phyloP scores from a whole-genome alignment of 2,113 vertebrate genomes.

The Mionectes macconnelli region DNA sequence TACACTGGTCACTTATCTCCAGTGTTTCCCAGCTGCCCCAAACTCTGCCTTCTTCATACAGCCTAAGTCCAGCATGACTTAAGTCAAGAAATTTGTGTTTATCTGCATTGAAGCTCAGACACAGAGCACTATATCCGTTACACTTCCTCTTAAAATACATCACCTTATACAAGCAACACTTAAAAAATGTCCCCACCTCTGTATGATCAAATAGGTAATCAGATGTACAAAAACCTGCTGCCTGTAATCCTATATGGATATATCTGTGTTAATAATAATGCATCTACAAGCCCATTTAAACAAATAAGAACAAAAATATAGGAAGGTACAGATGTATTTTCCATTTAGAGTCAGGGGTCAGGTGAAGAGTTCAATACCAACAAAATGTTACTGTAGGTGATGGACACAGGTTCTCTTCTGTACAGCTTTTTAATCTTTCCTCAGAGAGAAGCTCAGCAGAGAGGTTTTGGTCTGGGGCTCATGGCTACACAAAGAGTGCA shows the following conservation, averaged over 20 bases:
- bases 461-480: slow-evolving; percentile 26
- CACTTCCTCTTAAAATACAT: neutral
- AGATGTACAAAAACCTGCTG: neutral
- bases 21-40: neutral
- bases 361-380: neutral
- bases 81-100: neutral
- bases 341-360: neutral
- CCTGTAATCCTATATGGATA: neutral
- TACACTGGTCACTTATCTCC: neutral
- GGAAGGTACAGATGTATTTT: neutral
- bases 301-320: neutral
- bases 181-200: neutral
- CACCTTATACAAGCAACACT: neutral
- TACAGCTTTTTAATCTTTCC: neutral
- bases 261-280: neutral
- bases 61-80: neutral
- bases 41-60: neutral
- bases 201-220: neutral
- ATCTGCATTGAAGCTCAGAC: neutral
- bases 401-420: neutral
- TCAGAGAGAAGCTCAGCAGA: slow-evolving; percentile 4
- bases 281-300: neutral
- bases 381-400: neutral
- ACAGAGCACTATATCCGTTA: neutral
- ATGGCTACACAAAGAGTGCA: neutral